Base-by-base conservation (phyloP, 2,888 invertebrate species). In the Stramonita haemastoma region DNA sequence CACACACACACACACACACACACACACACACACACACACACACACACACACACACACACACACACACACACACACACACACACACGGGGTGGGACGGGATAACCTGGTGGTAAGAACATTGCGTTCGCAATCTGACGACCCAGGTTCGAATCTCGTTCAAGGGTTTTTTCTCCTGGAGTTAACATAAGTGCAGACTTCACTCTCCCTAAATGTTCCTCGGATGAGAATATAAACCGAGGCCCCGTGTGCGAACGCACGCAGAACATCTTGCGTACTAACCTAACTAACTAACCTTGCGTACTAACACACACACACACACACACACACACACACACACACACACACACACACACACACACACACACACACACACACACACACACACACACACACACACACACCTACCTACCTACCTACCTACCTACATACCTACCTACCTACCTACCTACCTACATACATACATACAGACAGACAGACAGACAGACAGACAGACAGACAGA, bases 361-460 rank as follows among this genome's bases (percentile, higher is more conserved):
- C 81, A 83, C 81, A 36, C 46, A 83, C 81, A 46, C 81, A 83
- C 81, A 46, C 81, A 57, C 57, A 57, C 84, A 57, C 56, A n/a
- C 84, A 57, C 57, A 26, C 57, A 57, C 57, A n/a, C 84, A 85
- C 84, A 56, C 84, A 57, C 29, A 85, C 26, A 34, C 57, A 79
- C 22, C 34, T 26, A 79, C 19, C 6, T 26, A 32, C 32, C 2
- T 26, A 32, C 32, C 8, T 26, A 29, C 32, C 32, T 15, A 79
- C 6, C 2, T 26, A 19, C 32, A 32, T 26, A 29, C 32, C 13
- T 26, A 29, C 32, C 2, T 26, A 79, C 32, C 13, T 26, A 73
- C 73, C 6, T 26, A 73, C 73, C 6, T 6, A 26, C 26, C 6
- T n/a, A 26, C 73, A 26, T 26, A 73, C 73, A 73, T 26, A 73